Evolutionary conservation across 2,797 vertebrate species (phyloP), one percentile per base, ranked within the genome.

Genomic region (Staurois parvus): DNA sequence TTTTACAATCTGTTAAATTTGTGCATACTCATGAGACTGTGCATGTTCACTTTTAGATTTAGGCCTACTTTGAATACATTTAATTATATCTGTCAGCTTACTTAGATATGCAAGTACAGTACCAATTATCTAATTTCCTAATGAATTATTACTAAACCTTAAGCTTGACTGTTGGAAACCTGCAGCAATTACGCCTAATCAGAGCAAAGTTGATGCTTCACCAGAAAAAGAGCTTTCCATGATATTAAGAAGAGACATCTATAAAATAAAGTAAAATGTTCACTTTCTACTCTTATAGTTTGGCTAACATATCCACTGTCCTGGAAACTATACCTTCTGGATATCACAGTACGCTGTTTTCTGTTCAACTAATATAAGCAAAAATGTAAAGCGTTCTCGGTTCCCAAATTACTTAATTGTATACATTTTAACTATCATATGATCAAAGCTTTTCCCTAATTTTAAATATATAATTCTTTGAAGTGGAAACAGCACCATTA

Each of bases 401-500:
- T n/a, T 56, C 26, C 21, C 12, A 45, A 34, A 32, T 2, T 72
- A 37, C 32, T 29, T 81, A 59, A 34, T 34, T 72, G 48, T 62
- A 40, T 17, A 72, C 30, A 72, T 81, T 72, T 59, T 30, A 72
- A 17, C 32, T 56, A 37, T 37, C 45, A 21, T 29, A 59, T 34
- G 24, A 59, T 81, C 68, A 72, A 81, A 81, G 68, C 5, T 2
- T 62, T 72, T 80, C 24, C 26, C 28, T 80, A 4, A 80, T 52
- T 6, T 80, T 80, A 48, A 42, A 45, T 78, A 67, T 11, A 67
- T 37, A 45, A 64, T 69, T 26, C 42, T 80, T 80, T 70, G 78
- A 80, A 80, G 78, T 80, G 28, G 66, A 66, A 70, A 70, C 42
- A 52, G 66, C 28, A 56, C 67, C 67, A 70, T 45, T 70, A 70